Base-by-base conservation (phyloP, 2,797 vertebrate genomes). In the Carcharodon carcharias region DNA sequence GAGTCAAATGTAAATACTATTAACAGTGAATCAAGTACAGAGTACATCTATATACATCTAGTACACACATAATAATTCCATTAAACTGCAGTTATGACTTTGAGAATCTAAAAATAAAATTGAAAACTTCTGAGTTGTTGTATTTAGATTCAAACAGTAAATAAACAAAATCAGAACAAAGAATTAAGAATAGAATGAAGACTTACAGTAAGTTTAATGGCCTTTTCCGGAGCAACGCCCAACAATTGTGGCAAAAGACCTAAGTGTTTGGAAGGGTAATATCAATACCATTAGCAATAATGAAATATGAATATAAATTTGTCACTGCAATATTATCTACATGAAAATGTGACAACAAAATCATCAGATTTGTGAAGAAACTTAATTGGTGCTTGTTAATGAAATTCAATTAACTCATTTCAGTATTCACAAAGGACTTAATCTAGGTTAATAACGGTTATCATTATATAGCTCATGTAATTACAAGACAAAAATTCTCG, bases 121-220 rank as follows among this genome's bases (percentile, higher is more conserved):
- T 89, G 54, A 56, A 92, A 35, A 40, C 16, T 92, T 77, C 12
- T 2, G 4, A 3, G 35, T 80, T 26, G 26, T 93, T 45, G 2
- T 2, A 40, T 45, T 45, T 26, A 26, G 18, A 67, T 93, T n/a
- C 91, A 93, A 67, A 40, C 88, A 91, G 12, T 61, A 91, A 91
- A 35, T 61, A 61, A 91, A 91, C 12, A 63, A 58, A 63, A 40
- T 54, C 4, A 21, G 77, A 95, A 95, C 67, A 56, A 95, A 50
- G 96, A 96, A 67, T 96, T 97, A 73, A 65, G 45, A 35, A 77
- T 26, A 40, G 71, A 97, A 91, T 28, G 98, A 97, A 97, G 97
- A 99, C 99, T 98, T 98, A 98, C 99, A 98, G 99, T 99, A 97
- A 99, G 98, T 97, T 99, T 99, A 98, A 99, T 99, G 97, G 99